A percentile compares a stretch with the other conserved stretches of the same genome.
phyloP scores from a whole-genome alignment of 1,140 invertebrate species.

The Drusus annulatus region DNA sequence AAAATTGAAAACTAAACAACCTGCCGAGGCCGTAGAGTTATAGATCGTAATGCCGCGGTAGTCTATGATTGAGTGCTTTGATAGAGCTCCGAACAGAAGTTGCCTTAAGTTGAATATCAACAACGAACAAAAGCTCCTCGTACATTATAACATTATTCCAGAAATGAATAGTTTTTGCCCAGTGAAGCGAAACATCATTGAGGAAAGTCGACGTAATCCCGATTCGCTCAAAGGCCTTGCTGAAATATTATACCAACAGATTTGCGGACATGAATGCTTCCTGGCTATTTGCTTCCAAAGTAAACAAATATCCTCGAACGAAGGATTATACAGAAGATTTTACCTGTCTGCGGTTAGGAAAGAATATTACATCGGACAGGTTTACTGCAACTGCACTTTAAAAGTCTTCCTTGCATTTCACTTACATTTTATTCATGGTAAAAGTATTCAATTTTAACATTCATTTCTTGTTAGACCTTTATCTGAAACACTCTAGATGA shows the following conservation, averaged over 20 bases:
- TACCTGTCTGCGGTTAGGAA: constrained; percentile 54
- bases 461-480: no score
- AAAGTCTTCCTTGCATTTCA: constrained; percentile 27
- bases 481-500: no score
- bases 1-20: no score
- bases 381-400: constrained; percentile 9
- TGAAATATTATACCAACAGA: no score
- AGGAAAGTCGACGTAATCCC: not conserved
- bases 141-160: not conserved
- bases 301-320: constrained; percentile 48
- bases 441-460: no score
- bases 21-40: no score
- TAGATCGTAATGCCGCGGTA: no score
- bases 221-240: no score
- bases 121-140: not conserved
- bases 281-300: constrained; percentile 26
- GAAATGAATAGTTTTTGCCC: not conserved
- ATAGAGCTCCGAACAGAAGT: no score
- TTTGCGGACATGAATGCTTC: not conserved
- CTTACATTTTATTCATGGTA: not conserved
- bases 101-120: not conserved
- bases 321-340: constrained; percentile 47
- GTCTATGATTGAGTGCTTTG: no score
- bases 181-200: not conserved
- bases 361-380: constrained; percentile 35